phyloP scores from a whole-genome alignment of 64 coral and sea anemone genomes.

The Montipora foliosa region DNA sequence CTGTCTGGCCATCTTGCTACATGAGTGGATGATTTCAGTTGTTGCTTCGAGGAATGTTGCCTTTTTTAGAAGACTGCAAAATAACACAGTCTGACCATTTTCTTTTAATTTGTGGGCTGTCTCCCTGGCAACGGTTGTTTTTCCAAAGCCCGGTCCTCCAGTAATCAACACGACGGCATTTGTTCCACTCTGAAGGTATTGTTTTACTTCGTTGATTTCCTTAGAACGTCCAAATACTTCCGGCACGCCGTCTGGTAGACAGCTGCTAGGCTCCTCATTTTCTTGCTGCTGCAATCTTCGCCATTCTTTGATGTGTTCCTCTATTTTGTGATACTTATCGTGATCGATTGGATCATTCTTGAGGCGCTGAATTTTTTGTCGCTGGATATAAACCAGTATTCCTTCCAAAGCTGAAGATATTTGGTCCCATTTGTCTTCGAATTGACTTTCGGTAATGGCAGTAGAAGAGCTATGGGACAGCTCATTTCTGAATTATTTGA shows the following conservation, averaged over 20 bases:
- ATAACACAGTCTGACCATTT: constrained; percentile 27
- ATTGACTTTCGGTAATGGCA: no score
- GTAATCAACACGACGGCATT: not conserved
- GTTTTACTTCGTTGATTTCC: not conserved
- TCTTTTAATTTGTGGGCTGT: not conserved
- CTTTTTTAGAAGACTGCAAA: constrained; percentile 26
- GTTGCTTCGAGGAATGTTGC: constrained; percentile 32
- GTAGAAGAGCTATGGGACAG: no score
- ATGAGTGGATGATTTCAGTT: constrained; percentile 26
- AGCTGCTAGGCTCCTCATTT: not conserved
- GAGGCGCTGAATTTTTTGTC: no score
- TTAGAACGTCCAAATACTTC: not conserved
- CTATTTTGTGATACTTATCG: no score
- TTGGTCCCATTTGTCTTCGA: no score
- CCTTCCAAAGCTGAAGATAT: no score
- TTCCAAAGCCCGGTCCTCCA: constrained; percentile 48
- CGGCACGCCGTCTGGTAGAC: constrained; percentile 4
- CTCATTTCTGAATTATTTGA: no score
- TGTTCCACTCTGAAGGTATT: not conserved
- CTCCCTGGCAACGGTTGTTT: constrained; percentile 33
- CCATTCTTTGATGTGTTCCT: not conserved
- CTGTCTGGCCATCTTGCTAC: not conserved
- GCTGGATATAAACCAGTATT: no score
- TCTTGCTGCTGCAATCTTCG: not conserved
- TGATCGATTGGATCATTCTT: no score